Evolutionary conservation across 2,113 vertebrate genomes (phyloP).

Genomic region (Mastomys coucha): DNA sequence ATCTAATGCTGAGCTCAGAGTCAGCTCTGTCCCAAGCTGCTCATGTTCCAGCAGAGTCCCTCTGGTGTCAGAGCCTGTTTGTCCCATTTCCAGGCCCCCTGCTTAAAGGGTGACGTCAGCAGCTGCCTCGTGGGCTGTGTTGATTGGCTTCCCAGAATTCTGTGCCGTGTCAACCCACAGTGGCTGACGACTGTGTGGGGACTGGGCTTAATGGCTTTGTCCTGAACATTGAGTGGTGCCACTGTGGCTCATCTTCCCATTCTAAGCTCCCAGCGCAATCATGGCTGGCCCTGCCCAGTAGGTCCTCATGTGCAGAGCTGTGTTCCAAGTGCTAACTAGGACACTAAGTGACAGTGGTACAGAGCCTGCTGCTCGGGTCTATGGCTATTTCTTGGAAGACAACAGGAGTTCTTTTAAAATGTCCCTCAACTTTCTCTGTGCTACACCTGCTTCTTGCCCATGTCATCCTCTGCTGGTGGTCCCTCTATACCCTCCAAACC

Average conservation of each 20-base stretch:
- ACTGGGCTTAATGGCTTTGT: slow-evolving; percentile 28
- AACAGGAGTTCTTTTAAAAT: not conserved
- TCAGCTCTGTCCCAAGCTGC: not conserved
- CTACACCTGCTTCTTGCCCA: not conserved
- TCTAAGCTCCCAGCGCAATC: slow-evolving; percentile 16
- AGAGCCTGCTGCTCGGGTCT: not conserved
- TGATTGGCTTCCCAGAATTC: not conserved
- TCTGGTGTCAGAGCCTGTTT: not conserved
- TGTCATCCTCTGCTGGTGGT: not conserved
- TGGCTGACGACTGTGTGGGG: not conserved
- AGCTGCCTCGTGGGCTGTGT: fast-evolving
- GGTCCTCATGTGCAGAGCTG: not conserved
- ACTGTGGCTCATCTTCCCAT: not conserved
- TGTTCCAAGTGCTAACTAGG: not conserved
- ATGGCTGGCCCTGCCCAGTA: not conserved
- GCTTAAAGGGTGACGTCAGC: not conserved
- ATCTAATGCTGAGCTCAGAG: not conserved
- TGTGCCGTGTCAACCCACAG: not conserved
- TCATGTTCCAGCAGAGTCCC: not conserved
- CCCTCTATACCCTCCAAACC: not conserved
- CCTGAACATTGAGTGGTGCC: not conserved
- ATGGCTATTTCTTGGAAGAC: not conserved
- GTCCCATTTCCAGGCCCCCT: not conserved
- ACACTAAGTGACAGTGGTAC: not conserved
- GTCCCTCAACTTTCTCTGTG: not conserved